Conservation (phyloP, 2,888 invertebrate genomes). For the Andrena hattorfiana region DNA sequence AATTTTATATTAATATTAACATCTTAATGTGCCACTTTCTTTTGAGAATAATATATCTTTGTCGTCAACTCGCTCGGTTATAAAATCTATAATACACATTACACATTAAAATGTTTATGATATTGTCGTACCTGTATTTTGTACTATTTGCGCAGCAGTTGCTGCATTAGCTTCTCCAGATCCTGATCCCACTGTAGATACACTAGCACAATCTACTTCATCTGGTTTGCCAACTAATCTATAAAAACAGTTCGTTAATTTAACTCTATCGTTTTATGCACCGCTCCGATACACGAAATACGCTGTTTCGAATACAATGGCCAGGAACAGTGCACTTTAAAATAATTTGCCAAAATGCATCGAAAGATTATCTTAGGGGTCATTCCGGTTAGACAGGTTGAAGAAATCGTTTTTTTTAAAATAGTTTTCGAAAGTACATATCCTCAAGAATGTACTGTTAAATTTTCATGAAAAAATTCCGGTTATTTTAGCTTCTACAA, state of each 20-base stretch:
- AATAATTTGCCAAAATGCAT: background rate
- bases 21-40: conserved; percentile 42
- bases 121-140: conserved; percentile 80
- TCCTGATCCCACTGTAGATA: conserved; percentile 75
- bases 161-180: conserved; percentile 75
- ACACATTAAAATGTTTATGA: conserved; percentile 32
- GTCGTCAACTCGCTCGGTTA: conserved; percentile 68
- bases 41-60: conserved; percentile 67
- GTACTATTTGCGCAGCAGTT: conserved; percentile 77
- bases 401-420: no score
- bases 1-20: conserved; percentile 21
- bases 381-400: no score
- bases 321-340: background rate
- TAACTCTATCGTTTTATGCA: background rate
- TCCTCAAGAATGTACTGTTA: no score
- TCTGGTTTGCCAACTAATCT: conserved; percentile 84
- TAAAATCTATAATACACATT: conserved; percentile 33
- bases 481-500: no score
- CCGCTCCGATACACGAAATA: background rate
- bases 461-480: no score
- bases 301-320: background rate
- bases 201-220: conserved; percentile 81
- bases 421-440: no score
- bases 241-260: conserved; percentile 35
- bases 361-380: no score